phyloP scores from a whole-genome alignment of 2,888 invertebrate species.

The Prosapia bicincta region DNA sequence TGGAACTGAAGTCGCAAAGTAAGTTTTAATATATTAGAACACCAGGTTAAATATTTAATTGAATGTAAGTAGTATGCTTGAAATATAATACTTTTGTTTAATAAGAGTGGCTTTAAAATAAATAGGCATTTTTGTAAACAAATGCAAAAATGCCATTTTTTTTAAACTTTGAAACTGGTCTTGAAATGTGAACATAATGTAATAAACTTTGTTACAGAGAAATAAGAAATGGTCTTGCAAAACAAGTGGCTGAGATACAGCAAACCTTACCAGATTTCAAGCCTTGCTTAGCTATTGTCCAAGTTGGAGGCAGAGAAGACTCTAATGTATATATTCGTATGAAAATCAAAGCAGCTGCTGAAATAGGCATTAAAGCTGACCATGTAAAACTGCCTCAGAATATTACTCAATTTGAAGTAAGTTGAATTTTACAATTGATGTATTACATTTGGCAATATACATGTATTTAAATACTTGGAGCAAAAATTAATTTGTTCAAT shows the following conservation, averaged over 20 bases:
- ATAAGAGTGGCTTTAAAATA: too few relatives aligned
- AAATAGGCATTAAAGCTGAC: slow-evolving; percentile 81
- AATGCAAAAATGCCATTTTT: too few relatives aligned
- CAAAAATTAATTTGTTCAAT: too few relatives aligned
- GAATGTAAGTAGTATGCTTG: too few relatives aligned
- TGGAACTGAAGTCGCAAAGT: slow-evolving; percentile 55
- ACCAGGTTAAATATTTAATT: too few relatives aligned
- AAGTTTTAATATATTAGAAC: slow-evolving; percentile 9
- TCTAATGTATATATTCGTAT: slow-evolving; percentile 97
- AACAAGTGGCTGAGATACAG: slow-evolving; percentile 58
- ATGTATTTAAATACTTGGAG: too few relatives aligned
- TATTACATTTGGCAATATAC: too few relatives aligned
- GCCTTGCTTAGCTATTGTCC: slow-evolving; percentile 85
- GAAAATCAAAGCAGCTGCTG: slow-evolving; percentile 89
- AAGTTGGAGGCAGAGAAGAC: slow-evolving; percentile 95
- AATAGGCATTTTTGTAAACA: too few relatives aligned
- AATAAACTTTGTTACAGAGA: slow-evolving; percentile 57
- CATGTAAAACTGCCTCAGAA: slow-evolving; percentile 76
- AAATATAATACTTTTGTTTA: too few relatives aligned
- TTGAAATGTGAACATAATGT: neutral
- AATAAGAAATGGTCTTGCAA: slow-evolving; percentile 63
- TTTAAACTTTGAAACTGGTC: too few relatives aligned
- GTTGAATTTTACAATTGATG: too few relatives aligned
- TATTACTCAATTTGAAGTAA: slow-evolving; percentile 75
- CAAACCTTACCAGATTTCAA: slow-evolving; percentile 49